Percentiles rank a stretch among this genome's conserved stretches.
Evolutionary conservation across 2,113 vertebrate species (phyloP).

Genomic region (Coreoperca whiteheadi): DNA sequence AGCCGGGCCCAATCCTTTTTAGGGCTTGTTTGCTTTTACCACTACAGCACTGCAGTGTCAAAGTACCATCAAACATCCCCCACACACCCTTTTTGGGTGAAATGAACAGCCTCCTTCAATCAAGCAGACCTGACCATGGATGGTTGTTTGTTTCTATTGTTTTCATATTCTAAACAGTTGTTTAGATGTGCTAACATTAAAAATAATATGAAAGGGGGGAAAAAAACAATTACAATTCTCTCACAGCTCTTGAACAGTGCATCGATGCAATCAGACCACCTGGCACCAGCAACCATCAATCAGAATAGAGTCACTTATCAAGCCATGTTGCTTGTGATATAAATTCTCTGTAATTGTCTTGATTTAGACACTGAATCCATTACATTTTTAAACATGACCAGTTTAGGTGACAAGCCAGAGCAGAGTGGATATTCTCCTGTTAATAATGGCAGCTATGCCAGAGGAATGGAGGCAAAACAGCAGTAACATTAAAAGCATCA

Average conservation of each 20-base stretch:
- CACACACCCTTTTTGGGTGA: not conserved
- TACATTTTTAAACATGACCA: not conserved
- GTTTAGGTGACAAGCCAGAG: not conserved
- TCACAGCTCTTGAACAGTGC: not conserved
- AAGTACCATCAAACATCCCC: slow-evolving; percentile 5
- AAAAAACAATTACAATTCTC: too few species aligned
- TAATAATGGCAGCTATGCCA: slow-evolving; percentile 9
- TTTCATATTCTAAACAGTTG: too few species aligned
- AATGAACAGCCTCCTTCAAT: not conserved
- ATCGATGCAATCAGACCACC: not conserved
- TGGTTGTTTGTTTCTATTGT: too few species aligned
- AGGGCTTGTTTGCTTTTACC: slow-evolving; percentile 27
- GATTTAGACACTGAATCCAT: not conserved
- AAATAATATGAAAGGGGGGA: not conserved
- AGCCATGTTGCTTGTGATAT: not conserved
- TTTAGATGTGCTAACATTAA: not conserved
- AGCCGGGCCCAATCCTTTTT: slow-evolving; percentile 28
- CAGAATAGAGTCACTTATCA: not conserved
- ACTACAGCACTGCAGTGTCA: slow-evolving; percentile 7
- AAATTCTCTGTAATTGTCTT: not conserved
- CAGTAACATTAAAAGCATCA: slow-evolving; percentile 18
- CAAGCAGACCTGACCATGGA: not conserved
- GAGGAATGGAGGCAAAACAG: slow-evolving; percentile 13
- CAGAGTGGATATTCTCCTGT: not conserved
- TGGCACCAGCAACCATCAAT: not conserved